Base-by-base conservation (phyloP, 2,113 vertebrate genomes). In the Antechinus stuartii region DNA sequence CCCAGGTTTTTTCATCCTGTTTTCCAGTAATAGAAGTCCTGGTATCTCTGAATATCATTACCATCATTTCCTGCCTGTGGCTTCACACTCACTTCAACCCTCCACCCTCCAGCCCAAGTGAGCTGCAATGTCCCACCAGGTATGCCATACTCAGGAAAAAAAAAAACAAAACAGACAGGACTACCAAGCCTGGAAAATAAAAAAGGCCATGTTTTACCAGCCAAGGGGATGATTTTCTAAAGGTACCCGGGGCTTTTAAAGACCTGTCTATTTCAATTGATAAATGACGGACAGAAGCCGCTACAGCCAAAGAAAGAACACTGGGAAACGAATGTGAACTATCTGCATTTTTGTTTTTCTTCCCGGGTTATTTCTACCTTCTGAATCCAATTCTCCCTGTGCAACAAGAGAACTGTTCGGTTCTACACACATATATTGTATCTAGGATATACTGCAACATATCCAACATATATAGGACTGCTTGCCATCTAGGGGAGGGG, bases 1-100 rank as follows among this genome's bases (percentile, higher is more conserved):
- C 25, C 1, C n/a, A 42, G n/a, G 12, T n/a, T 84, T 54, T 95
- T 22, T 56, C 56, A 50, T 93, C 95, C 97, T 76, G 52, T 68
- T 94, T 99, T 99, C 98, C 98, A 97, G 97, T 98, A 98, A 98
- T 96, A 96, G 92, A 90, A 91, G 95, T 57, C 95, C 47, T 0
- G 96, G 97, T 96, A 96, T 97, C 94, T 0, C 49, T 97, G 97
- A 95, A 12, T 35, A 1, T 30, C 54, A 30, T 92, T 93, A 46
- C 93, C 94, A 92, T 90, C 42, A 56, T 90, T 97, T 96, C 97
- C 94, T 95, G 97, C 94, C 76, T 50, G 91, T 35, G 76, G 89
- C 91, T 95, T 98, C 93, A 52, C 91, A 94, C 91, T 84, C 94
- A 19, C 89, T 46, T 5, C 26, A 23, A 22, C 57, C 2, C 26